Evolutionary conservation across 2,797 vertebrate genomes (phyloP).

Genomic region (Trichosurus vulpecula): DNA sequence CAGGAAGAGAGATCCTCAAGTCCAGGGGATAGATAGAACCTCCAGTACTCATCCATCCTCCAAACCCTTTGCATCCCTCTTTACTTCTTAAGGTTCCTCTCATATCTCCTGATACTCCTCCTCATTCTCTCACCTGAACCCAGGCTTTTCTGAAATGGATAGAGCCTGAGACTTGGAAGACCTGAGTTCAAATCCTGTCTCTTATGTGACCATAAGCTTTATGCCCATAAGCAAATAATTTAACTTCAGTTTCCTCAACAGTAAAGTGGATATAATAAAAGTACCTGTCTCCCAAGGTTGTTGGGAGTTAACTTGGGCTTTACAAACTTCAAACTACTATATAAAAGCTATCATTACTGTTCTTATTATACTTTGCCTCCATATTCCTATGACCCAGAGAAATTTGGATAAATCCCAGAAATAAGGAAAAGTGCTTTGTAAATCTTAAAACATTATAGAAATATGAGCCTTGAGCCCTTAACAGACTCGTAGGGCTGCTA

Average conservation of each 20-base stretch:
- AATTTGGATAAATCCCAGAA: slow-evolving; percentile 21
- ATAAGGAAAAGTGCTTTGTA: neutral
- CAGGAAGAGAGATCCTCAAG: neutral
- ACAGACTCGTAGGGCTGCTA: neutral
- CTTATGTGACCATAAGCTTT: neutral
- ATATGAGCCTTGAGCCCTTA: neutral
- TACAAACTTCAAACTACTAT: neutral
- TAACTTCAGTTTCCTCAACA: neutral
- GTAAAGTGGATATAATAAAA: neutral
- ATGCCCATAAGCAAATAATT: neutral
- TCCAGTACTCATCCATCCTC: neutral
- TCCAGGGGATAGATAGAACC: neutral
- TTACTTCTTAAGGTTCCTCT: neutral
- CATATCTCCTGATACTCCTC: neutral
- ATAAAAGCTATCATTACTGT: neutral
- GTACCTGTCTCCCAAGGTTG: neutral
- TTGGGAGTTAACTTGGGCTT: too few species aligned
- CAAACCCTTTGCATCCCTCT: neutral
- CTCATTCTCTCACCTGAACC: slow-evolving; percentile 28
- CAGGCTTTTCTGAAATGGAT: slow-evolving; percentile 7
- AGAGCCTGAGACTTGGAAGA: neutral
- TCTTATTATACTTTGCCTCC: neutral
- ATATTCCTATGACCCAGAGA: neutral
- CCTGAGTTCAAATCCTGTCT: neutral
- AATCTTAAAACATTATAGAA: neutral